Conservation (phyloP, 1,140 invertebrate genomes). For the Drosophila cardini region DNA sequence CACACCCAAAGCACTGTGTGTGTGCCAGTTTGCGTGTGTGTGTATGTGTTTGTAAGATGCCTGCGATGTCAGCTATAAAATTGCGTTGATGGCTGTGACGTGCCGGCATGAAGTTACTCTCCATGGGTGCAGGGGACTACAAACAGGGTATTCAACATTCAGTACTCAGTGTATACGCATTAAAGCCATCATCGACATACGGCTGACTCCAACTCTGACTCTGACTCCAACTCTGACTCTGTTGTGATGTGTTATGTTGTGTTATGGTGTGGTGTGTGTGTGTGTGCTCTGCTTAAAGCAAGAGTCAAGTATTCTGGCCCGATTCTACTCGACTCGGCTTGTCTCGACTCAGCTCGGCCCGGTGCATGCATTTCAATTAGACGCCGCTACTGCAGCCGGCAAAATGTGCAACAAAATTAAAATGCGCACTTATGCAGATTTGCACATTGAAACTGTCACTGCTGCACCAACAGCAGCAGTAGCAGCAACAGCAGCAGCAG, state of each 20-base stretch:
- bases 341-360: neutral
- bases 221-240: too few species aligned
- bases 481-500: neutral
- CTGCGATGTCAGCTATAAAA: constrained; percentile 60
- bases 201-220: neutral
- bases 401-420: constrained; percentile 84
- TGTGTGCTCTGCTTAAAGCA: constrained; percentile 54
- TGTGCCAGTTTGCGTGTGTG: constrained; percentile 6
- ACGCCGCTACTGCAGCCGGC: constrained; percentile 70
- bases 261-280: neutral
- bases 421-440: constrained; percentile 83
- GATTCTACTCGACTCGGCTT: too few species aligned
- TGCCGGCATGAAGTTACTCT: constrained; percentile 42
- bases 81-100: constrained; percentile 62
- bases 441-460: constrained; percentile 83
- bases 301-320: constrained; percentile 54
- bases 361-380: constrained; percentile 78
- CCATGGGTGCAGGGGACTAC: neutral
- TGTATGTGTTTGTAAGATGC: constrained; percentile 18
- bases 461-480: constrained; percentile 42
- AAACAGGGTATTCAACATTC: neutral
- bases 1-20: constrained; percentile 6
- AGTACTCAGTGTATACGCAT: constrained; percentile 22
- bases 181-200: constrained; percentile 57
- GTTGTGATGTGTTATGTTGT: too few species aligned